phyloP scores from a whole-genome alignment of 2,797 vertebrate genomes.

The Halcyon smyrnensis region DNA sequence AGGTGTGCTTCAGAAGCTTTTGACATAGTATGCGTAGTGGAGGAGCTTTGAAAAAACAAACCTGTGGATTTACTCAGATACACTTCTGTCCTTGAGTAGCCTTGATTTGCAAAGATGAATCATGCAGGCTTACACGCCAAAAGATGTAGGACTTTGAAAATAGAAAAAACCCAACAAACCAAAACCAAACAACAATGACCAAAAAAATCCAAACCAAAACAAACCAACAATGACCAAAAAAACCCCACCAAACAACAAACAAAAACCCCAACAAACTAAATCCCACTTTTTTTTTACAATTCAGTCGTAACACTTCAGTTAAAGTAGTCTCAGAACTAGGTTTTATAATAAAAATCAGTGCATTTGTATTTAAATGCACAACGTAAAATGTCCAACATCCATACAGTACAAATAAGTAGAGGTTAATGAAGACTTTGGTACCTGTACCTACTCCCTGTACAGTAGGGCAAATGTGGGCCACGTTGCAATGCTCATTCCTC shows the following conservation, averaged over 20 bases:
- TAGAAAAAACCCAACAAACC: no score
- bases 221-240: no score
- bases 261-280: background rate
- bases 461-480: fast-evolving
- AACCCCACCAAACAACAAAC: background rate
- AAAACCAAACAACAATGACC: no score
- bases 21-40: fast-evolving
- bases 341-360: background rate
- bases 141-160: background rate
- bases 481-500: background rate
- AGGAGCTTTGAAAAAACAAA: background rate
- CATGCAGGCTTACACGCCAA: background rate
- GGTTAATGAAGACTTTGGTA: background rate
- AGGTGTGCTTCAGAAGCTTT: background rate
- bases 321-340: background rate
- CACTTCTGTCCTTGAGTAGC: background rate
- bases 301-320: background rate
- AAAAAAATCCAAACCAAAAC: no score
- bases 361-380: background rate
- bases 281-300: background rate
- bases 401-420: background rate
- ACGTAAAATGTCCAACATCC: background rate
- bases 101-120: background rate
- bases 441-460: no score
- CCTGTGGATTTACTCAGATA: background rate